Evolutionary conservation across 2,113 vertebrate genomes (phyloP), one percentile per base, ranked within the genome.

Genomic region (Nesogale talazaci): DNA sequence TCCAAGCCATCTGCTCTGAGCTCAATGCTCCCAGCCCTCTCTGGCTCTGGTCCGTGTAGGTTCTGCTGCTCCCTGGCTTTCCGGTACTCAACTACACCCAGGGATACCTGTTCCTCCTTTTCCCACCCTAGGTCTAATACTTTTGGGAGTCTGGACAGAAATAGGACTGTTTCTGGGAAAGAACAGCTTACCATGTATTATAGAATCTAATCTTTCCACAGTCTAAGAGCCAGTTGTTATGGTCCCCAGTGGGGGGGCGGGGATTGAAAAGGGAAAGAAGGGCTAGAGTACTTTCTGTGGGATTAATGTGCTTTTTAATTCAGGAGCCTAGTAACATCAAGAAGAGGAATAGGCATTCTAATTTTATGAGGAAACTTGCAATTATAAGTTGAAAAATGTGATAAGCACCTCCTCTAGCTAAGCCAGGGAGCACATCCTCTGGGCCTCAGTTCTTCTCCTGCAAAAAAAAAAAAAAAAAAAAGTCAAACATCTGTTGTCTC

Each of bases 1-100:
- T 77, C 29, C 23, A 40, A 80, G 92, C 83, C 86, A 67, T 92
- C 94, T 94, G 88, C 83, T 94, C 63, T 6, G 23, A 74, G 59
- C 59, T 83, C 59, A 15, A 1, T 10, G 40, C 61, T 67, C 67
- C 29, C 29, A 79, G n/a, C n/a, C 40, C 19, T 89, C 57, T 15
- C 76, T 92, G 90, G 90, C 72, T 78, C 77, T 1, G 42, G 77
- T 38, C 57, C 74, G 31, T 19, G 19, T 2, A 56, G 79, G 42
- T 4, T 29, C 10, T 27, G 77, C 77, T 25, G 27, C 36, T 61
- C 46, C 29, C 65, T 16, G 40, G 34, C 85, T 75, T 83, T 36
- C 36, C n/a, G 25, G 61, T 36, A 19, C 36, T 86, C 89, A n/a
- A 20, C 67, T 83, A 67, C 56, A 70, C 31, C 84, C 83, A 14